Evolutionary conservation across 2,797 vertebrate genomes (phyloP).

Genomic region (Scleropages formosus): DNA sequence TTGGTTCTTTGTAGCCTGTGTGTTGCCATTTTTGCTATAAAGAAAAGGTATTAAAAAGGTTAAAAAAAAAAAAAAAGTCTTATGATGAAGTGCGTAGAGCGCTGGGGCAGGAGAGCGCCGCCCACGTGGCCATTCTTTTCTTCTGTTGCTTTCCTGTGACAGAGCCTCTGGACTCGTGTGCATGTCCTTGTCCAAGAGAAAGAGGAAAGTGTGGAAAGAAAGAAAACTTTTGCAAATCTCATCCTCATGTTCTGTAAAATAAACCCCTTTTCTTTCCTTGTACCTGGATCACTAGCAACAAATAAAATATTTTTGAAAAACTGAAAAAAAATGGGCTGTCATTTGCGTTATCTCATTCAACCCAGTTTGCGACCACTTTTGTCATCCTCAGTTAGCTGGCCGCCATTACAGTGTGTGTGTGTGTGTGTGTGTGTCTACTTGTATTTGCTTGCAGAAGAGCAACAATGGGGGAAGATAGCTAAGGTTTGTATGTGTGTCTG

Average conservation of each 20-base stretch:
- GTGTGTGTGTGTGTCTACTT: too few relatives aligned
- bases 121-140: constrained; percentile 55
- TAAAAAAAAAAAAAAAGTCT: constrained; percentile 61
- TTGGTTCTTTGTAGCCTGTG: constrained; percentile 74
- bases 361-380: background rate
- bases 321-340: constrained; percentile 46
- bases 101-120: constrained; percentile 40
- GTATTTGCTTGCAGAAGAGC: too few relatives aligned
- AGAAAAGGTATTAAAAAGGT: too few relatives aligned
- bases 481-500: too few relatives aligned
- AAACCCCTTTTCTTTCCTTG: constrained; percentile 69
- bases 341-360: background rate
- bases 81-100: constrained; percentile 66
- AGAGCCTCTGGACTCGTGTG: constrained; percentile 65
- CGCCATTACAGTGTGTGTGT: too few relatives aligned
- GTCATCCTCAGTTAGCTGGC: too few relatives aligned
- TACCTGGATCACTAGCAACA: constrained; percentile 70
- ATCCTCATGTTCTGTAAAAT: constrained; percentile 69
- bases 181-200: constrained; percentile 68
- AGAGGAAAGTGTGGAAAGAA: constrained; percentile 53
- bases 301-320: constrained; percentile 80
- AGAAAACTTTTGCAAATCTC: constrained; percentile 63
- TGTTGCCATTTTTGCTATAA: constrained; percentile 72
- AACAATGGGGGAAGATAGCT: too few relatives aligned
- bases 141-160: constrained; percentile 54